A percentile compares a stretch with the other conserved stretches of the same genome.
Evolutionary conservation across 37 sponge, comb jelly and placozoan genomes (phyloP).

Genomic region (Petrosia ficiformis): DNA sequence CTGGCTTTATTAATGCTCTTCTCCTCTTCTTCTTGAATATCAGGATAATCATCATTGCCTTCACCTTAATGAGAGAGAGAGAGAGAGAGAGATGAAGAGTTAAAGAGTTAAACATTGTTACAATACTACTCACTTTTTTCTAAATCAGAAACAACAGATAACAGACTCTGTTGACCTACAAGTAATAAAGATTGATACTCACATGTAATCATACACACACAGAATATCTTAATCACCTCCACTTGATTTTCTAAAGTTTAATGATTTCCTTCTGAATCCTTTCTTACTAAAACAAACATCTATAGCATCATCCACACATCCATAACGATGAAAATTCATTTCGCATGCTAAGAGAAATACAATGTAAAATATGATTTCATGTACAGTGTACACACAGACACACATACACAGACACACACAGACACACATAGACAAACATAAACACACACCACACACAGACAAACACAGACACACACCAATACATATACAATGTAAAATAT

Average conservation of each 20-base stretch:
- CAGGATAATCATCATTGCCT: too few relatives aligned
- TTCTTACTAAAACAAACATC: constrained; percentile 32
- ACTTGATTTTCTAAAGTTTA: neutral
- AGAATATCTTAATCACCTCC: too few relatives aligned
- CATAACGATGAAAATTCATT: constrained; percentile 54
- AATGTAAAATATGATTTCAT: too few relatives aligned
- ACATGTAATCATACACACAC: too few relatives aligned
- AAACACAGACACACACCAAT: too few relatives aligned
- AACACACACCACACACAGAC: neutral
- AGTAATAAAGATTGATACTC: too few relatives aligned
- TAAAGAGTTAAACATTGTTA: too few relatives aligned
- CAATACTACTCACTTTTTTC: too few relatives aligned
- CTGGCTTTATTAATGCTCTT: neutral
- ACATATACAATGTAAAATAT: neutral
- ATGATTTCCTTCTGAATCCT: constrained; percentile 7
- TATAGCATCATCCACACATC: constrained; percentile 12
- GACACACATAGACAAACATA: neutral
- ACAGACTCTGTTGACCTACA: too few relatives aligned
- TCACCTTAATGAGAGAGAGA: constrained; percentile 11
- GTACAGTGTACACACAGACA: neutral
- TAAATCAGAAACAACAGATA: too few relatives aligned
- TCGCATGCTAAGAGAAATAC: constrained; percentile 30
- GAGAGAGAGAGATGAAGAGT: constrained; percentile 17
- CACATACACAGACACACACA: constrained; percentile 21
- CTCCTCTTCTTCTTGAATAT: too few relatives aligned